Base-by-base conservation (phyloP, 2,797 vertebrate genomes). In the Enteromius afrohamiltoni region DNA sequence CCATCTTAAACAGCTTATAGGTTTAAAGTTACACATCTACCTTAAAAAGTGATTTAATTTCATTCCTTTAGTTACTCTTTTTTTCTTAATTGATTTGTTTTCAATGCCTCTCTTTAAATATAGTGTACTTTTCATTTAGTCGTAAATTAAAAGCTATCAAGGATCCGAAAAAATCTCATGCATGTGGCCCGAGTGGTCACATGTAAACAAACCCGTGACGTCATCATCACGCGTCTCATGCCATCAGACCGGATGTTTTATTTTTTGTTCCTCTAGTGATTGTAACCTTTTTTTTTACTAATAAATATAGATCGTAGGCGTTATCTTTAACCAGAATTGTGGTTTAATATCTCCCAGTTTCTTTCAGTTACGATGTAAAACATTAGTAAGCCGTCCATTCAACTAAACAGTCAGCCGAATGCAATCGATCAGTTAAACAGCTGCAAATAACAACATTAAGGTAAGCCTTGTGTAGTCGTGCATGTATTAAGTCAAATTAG, bases 241-340 rank as follows among this genome's bases (percentile, higher is more conserved):
- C 64, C 29, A 51, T 49, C n/a, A 78, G 4, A 49, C 82, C 75
- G 82, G 82, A 83, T 65, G 51, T 34, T 19, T 74, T 9, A 37
- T 29, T 31, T 53, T 26, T 60, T 13, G 23, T 49, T 51, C 29
- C 9, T 40, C 45, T 4, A n/a, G n/a, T 21, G n/a, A 76, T 40
- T n/a, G 13, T 53, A 51, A 65, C 8, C 29, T 29, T 40, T 40
- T n/a, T 64, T 40, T 75, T 29, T 40, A 26, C 49, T 55, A 8
- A 37, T n/a, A n/a, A n/a, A 55, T 55, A 74, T 16, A 55, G 23
- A 42, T 11, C n/a, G 3, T n/a, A 9, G 42, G 26, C 4, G 23
- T 45, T 70, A 9, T 80, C 49, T 26, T 11, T 17, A 10, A 5
- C 8, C 13, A 16, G 11, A 3, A n/a, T 37, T 49, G 7, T 47